Evolutionary conservation across 1,140 invertebrate species (phyloP), one percentile per base, ranked within the genome.

Genomic region (Pantala flavescens): DNA sequence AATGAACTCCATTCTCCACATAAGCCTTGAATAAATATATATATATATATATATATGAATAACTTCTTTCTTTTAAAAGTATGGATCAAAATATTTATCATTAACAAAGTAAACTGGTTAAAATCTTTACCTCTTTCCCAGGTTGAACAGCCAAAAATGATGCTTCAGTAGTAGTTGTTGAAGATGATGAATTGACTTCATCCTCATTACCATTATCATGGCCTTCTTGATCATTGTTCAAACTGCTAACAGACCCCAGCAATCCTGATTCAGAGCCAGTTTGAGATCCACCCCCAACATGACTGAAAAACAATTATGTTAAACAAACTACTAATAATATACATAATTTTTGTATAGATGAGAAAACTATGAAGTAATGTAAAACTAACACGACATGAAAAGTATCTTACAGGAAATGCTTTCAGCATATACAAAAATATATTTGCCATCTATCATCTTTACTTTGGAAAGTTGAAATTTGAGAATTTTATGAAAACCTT

Each of bases 1-100:
- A 95, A 82, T 95, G 93, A 70, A 95, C 90, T 23, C 93, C 93
- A 79, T 93, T 86, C 84, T 90, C 84, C 75, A 89, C 80, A 80
- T 85, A 78, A 81, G 88, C 78, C 87, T 87, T 73, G 2, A 77
- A 76, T n/a, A n/a, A n/a, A n/a, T n/a, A n/a, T n/a, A n/a, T n/a
- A n/a, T n/a, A n/a, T n/a, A n/a, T 70, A 78, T 73, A 70, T 36
- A 76, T 72, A 71, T 43, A 70, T 21, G 43, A 42, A 7, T 7
- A 70, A 73, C 21, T n/a, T 36, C 14, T 14, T 14, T 63, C 14
- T 63, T 63, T 63, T 63, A 70, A 70, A 70, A 70, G 11, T 5
- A 70, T 2, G 7, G 11, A 70, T 70, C 23, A 21, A 70, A 70
- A 21, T 70, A 36, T 9, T 36, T 36, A 5, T 36, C 3, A 36